Evolutionary conservation across 1,140 invertebrate species (phyloP), one percentile per base, ranked within the genome.

Genomic region (Rhopalosiphum padi): DNA sequence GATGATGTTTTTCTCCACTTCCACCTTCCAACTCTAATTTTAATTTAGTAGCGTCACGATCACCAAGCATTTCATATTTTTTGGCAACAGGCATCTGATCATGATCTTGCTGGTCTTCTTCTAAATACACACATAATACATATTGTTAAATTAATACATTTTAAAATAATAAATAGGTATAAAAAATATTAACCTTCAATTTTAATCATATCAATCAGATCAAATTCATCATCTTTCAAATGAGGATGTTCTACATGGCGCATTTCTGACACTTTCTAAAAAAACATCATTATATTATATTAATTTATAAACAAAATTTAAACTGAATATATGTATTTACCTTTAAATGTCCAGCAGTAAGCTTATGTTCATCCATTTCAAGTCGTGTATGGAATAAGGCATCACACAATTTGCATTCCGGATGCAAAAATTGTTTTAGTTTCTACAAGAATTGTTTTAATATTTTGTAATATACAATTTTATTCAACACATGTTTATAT

Each of bases 381-480:
- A 97, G 96, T 87, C 97, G 96, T 8, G 97, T 97, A 0, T 97
- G 97, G 94, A 98, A 98, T 95, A 98, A 97, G 95, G 97, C 97
- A 94, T 96, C 96, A 95, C 97, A 98, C 43, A 96, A 96, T 0
- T 96, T 96, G 94, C 97, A 98, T 94, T 97, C 96, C 0, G 97
- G 97, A 95, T 98, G 97, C 93, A 98, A 96, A 95, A 98, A 98
- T 94, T 97, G 97, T 95, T 98, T 98, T n/a, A 98, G 95, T 94
- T 97, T 97, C 95, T 97, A 97, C 23, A 93, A 51, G 15, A 41
- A 21, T 35, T 35, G n/a, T 41, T 51, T 35, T 18, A 77, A 77
- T 18, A 68, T 0, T 18, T n/a, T n/a, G 5, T 77, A 77, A 18
- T 18, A n/a, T 21, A 77, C 30, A 77, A 7, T 77, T 43, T 41